Conservation (phyloP, 2,797 vertebrate species). For the Eulemur mongoz region DNA sequence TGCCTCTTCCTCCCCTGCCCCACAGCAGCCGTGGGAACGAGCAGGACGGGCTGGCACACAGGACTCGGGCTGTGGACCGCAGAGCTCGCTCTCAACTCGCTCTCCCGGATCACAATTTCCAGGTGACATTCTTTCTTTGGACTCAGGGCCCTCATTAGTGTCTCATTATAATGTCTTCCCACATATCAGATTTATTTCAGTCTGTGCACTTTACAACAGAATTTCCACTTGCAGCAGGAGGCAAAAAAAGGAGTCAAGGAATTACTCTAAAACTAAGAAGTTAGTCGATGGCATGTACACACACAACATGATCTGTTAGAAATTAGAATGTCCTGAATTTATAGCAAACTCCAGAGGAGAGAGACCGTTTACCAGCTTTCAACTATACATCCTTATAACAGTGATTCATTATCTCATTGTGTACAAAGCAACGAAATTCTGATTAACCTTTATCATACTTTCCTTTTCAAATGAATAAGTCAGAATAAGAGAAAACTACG, state of each 20-base stretch:
- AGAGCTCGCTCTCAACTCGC: background rate
- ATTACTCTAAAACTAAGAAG: conserved; percentile 61
- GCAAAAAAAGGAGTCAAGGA: background rate
- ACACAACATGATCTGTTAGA: background rate
- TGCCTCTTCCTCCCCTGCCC: background rate
- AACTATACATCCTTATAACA: conserved; percentile 39
- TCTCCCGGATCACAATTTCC: conserved; percentile 32
- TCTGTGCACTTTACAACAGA: background rate
- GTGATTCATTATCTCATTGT: conserved; percentile 63
- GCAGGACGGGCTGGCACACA: background rate
- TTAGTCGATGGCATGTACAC: background rate
- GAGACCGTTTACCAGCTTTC: conserved; percentile 35
- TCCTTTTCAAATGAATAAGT: conserved; percentile 74
- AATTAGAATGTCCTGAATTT: background rate
- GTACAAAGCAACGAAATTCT: conserved; percentile 72
- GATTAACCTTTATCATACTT: conserved; percentile 72
- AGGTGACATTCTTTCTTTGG: conserved; percentile 68
- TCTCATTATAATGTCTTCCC: conserved; percentile 60
- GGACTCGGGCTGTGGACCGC: background rate
- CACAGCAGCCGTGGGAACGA: background rate
- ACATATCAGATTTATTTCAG: conserved; percentile 47
- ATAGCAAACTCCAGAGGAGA: conserved; percentile 38
- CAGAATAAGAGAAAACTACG: conserved; percentile 57
- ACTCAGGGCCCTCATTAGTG: conserved; percentile 65
- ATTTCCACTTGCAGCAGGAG: background rate